Percentiles rank a stretch among this genome's conserved stretches.
phyloP scores from a whole-genome alignment of 2,113 vertebrate species.

The Myrmecophaga tridactyla region DNA sequence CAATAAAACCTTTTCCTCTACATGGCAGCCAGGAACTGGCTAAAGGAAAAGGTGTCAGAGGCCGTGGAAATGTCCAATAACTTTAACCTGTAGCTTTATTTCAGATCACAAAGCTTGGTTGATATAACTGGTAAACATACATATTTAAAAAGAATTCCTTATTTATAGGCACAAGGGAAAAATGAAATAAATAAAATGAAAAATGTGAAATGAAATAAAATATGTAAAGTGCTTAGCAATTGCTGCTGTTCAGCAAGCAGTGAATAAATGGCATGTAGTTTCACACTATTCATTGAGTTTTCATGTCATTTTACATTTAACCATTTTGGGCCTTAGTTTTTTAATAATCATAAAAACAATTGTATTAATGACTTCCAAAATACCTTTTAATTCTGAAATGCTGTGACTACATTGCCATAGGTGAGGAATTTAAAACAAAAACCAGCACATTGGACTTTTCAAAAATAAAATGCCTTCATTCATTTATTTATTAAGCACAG shows the following conservation, averaged over 20 bases:
- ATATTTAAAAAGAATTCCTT: neutral
- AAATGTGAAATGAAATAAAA: conserved; percentile 38
- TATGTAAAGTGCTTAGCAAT: neutral
- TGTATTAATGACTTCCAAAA: conserved; percentile 16
- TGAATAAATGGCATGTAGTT: conserved; percentile 34
- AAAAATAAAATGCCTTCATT: neutral
- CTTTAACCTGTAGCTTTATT: conserved; percentile 48
- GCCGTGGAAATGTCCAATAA: conserved; percentile 45
- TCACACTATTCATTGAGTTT: conserved; percentile 28
- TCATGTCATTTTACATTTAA: neutral
- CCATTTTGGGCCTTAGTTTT: neutral
- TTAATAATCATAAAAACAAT: neutral
- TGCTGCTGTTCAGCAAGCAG: neutral
- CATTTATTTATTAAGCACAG: conserved; percentile 9
- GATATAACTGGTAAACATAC: conserved; percentile 39
- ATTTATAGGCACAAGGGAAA: neutral
- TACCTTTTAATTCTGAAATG: conserved; percentile 16
- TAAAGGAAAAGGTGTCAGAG: conserved; percentile 69
- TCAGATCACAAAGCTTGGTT: conserved; percentile 23
- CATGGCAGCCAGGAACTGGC: conserved; percentile 64
- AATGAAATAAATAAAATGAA: conserved; percentile 19
- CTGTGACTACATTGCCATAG: neutral
- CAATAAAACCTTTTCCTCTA: conserved; percentile 75
- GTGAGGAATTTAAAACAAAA: conserved; percentile 15
- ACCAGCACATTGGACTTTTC: neutral